These are phyloP conservation scores for Amaurobius ferox DNA, from an alignment of 2,888 invertebrate species.

Conservation along the genomic window DNA sequence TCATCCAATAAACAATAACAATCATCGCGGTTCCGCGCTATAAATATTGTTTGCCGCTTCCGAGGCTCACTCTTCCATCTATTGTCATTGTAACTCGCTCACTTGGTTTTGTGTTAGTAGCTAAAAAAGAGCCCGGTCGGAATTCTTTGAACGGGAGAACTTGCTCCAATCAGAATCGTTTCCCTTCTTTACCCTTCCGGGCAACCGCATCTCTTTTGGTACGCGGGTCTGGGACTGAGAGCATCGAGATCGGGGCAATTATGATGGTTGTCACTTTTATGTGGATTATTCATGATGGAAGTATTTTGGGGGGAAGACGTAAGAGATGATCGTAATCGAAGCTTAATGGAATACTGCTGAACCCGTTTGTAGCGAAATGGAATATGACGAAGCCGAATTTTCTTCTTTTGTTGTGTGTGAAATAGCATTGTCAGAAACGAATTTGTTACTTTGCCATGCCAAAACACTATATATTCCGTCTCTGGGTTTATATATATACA, in stretches of 20 bases:
- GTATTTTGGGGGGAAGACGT: neutral
- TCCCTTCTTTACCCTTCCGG: conserved; percentile 1
- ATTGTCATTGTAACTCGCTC: conserved; percentile 59
- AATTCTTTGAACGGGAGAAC: conserved; percentile 8
- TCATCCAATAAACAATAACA: neutral
- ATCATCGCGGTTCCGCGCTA: neutral
- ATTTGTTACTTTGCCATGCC: too few relatives aligned
- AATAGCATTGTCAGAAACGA: too few relatives aligned
- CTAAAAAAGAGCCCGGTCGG: conserved; percentile 6
- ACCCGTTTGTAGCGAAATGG: too few relatives aligned
- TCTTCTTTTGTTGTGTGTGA: too few relatives aligned
- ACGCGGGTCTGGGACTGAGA: neutral
- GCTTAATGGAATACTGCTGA: too few relatives aligned
- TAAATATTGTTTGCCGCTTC: neutral
- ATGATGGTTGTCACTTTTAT: conserved; percentile 16
- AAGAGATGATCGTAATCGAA: too few relatives aligned
- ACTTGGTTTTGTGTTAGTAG: conserved; percentile 16
- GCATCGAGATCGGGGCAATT: neutral
- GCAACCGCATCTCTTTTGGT: neutral
- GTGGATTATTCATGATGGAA: conserved; percentile 1
- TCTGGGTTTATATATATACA: too few relatives aligned
- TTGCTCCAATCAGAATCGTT: conserved; percentile 10
- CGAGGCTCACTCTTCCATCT: conserved; percentile 8
- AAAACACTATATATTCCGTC: too few relatives aligned
- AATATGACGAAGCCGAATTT: too few relatives aligned